These are phyloP conservation scores for Bombus pyrosoma DNA, from an alignment of 1,140 invertebrate genomes.

Conservation along the genomic window DNA sequence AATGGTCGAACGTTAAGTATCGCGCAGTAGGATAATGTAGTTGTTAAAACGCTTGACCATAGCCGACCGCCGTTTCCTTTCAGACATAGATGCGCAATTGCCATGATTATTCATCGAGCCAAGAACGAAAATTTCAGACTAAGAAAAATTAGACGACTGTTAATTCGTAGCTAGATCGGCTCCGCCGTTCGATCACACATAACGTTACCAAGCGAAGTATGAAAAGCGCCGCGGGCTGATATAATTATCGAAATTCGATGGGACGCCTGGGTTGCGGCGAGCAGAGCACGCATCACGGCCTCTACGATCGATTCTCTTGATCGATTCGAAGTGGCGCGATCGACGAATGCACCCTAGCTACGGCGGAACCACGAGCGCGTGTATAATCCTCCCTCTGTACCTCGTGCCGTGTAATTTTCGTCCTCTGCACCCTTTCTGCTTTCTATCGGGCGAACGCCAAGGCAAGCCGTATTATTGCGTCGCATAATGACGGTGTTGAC, in stretches of 20 bases:
- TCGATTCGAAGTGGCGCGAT: constrained; percentile 30
- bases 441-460: background rate
- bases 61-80: background rate
- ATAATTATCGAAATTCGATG: constrained; percentile 53
- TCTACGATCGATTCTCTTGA: background rate
- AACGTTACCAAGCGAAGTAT: background rate
- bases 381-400: constrained; percentile 44
- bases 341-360: background rate
- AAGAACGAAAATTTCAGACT: background rate
- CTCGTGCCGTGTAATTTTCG: constrained; percentile 57
- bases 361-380: constrained; percentile 32
- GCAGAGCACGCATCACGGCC: background rate
- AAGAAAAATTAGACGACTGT: constrained; percentile 13
- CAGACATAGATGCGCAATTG: background rate
- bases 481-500: constrained; percentile 48
- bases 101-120: background rate
- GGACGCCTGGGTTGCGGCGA: constrained; percentile 10
- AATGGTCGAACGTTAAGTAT: constrained; percentile 42
- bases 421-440: background rate
- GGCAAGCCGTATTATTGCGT: constrained; percentile 58
- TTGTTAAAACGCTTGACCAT: constrained; percentile 23
- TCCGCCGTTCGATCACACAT: background rate
- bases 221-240: constrained; percentile 48
- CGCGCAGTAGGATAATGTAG: constrained; percentile 4
- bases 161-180: constrained; percentile 20